Evolutionary conservation across 2,113 vertebrate genomes (phyloP), one percentile per base, ranked within the genome.

Genomic region (Trinectes maculatus): DNA sequence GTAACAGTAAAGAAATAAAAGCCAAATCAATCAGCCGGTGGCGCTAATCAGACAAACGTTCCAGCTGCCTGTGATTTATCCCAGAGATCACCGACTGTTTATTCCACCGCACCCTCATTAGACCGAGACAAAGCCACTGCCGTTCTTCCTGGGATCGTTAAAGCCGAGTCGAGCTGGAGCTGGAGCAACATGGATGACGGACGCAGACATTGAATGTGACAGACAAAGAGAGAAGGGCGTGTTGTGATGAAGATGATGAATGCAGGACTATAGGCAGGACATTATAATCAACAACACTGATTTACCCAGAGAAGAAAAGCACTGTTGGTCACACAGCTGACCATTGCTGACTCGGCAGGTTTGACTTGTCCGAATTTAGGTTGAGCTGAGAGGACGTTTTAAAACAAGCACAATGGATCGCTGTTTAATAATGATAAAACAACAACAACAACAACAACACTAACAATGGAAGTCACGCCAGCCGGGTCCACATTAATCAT

Each of bases 21-120:
- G 61, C 24, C 10, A 37, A 70, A 85, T 69, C 75, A 70, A 75
- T 66, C 63, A 66, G 64, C 73, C 29, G 57, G n/a, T 43, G 49
- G 59, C 49, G 11, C 65, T 69, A 42, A 26, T 44, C 71, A 60
- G 51, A 25, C 37, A 62, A 70, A 74, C 48, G 48, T 73, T 54
- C 74, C 60, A 64, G 34, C 62, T 58, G 40, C 44, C 56, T 39
- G 25, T 18, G 0, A 75, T 76, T 82, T 59, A 39, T 84, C 60
- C 44, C 16, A 52, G 44, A 7, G 5, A 65, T 11, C 33, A 8
- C 29, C 8, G 65, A 46, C 25, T 77, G 63, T 83, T 83, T 82
- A 49, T 73, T 74, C 69, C 56, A 44, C 25, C 39, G 71, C 60
- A 49, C 69, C 77, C 63, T 75, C 67, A 71, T 85, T 66, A 63